Percentiles rank a stretch among this genome's conserved stretches.
These are phyloP conservation scores for Acronicta leporina DNA, from an alignment of 2,888 invertebrate genomes.

Conservation along the genomic window DNA sequence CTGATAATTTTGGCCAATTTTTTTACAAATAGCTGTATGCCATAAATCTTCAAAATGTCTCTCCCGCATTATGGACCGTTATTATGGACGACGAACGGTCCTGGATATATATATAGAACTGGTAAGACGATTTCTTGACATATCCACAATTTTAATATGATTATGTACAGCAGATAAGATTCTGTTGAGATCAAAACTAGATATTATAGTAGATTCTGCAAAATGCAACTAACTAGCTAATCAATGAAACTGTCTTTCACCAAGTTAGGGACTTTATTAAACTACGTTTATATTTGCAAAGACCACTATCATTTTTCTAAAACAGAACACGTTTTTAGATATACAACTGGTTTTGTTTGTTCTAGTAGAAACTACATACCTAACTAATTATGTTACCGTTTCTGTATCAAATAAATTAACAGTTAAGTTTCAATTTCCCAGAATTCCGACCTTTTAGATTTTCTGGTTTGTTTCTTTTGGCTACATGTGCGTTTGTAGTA, in stretches of 20 bases:
- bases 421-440: not conserved
- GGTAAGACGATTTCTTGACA: not conserved
- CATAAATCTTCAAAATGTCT: slow-evolving; percentile 14
- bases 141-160: not conserved
- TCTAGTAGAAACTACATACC: not conserved
- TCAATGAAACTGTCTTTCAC: too few species aligned
- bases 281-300: not conserved
- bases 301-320: not conserved
- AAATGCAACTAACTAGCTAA: too few species aligned
- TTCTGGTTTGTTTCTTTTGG: slow-evolving; percentile 1
- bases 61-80: slow-evolving; percentile 35
- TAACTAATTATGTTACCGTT: not conserved
- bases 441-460: not conserved
- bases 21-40: not conserved
- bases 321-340: not conserved
- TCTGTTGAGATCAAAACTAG: too few species aligned
- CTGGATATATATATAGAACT: slow-evolving; percentile 17
- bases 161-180: too few species aligned
- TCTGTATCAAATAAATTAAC: not conserved
- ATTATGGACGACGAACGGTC: slow-evolving; percentile 12
- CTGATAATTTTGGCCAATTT: slow-evolving; percentile 1
- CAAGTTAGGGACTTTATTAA: too few species aligned
- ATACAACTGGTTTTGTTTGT: not conserved
- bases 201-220: too few species aligned
- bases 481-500: not conserved